Percentiles rank a stretch among this genome's conserved stretches.
Conservation (phyloP, 2,888 invertebrate genomes). For the Drosophila conformis region DNA sequence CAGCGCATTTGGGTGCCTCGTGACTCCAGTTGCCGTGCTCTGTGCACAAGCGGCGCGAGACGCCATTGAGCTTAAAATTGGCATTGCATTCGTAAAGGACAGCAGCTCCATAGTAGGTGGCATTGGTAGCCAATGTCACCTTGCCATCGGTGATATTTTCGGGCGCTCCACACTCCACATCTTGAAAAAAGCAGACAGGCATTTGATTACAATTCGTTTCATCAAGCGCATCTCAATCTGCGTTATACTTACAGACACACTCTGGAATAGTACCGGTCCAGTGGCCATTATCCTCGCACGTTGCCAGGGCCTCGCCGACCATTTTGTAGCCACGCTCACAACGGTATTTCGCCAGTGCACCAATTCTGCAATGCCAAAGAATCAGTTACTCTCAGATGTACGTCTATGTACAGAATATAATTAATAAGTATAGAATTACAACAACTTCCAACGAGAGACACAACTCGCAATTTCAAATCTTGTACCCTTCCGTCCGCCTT, state of each 20-base stretch:
- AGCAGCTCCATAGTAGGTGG: slow-evolving; percentile 94
- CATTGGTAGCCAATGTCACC: slow-evolving; percentile 93
- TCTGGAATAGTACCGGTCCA: slow-evolving; percentile 94
- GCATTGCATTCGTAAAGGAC: slow-evolving; percentile 93
- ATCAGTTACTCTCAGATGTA: background rate
- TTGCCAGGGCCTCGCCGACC: slow-evolving; percentile 92
- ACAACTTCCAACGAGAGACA: background rate
- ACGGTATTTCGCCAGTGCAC: slow-evolving; percentile 93
- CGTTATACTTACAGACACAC: slow-evolving; percentile 90
- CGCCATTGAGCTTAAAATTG: slow-evolving; percentile 93
- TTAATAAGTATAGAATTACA: background rate
- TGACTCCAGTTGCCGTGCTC: slow-evolving; percentile 97
- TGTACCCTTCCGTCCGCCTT: too few relatives aligned
- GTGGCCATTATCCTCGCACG: slow-evolving; percentile 93
- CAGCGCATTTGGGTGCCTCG: slow-evolving; percentile 92
- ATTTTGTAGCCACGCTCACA: slow-evolving; percentile 96
- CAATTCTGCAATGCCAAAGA: slow-evolving; percentile 86
- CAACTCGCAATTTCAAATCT: background rate
- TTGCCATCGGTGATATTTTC: slow-evolving; percentile 90
- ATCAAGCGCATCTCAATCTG: background rate
- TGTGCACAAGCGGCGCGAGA: slow-evolving; percentile 92
- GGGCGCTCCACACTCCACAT: slow-evolving; percentile 94
- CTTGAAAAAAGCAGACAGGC: slow-evolving; percentile 83
- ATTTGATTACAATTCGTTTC: background rate
- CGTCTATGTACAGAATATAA: background rate